Evolutionary conservation across 23 tunicate genomes (phyloP), one percentile per base, ranked within the genome.

Genomic region (Trididemnum nubilum): DNA sequence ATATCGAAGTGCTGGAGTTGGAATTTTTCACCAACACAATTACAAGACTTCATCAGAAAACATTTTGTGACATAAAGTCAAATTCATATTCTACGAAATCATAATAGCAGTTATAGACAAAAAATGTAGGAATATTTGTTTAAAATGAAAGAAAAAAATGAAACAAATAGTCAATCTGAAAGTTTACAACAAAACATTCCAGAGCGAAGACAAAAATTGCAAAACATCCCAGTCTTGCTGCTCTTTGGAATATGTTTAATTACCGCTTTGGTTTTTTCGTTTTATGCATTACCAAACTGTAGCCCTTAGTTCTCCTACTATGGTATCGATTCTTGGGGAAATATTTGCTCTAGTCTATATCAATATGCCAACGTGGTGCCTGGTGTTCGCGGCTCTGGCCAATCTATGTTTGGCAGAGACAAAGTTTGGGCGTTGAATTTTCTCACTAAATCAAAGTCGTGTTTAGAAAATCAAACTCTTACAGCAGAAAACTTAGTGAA

Each of bases 251-350:
- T 67, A 24, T 31, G 15, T 3, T 31, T 67, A 67, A 33, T 31
- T 67, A 30, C 7, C 12, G 38, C 74, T 31, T 5, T 67, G 18
- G 4, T 7, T 33, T 19, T 80, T 21, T 80, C 96, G 1, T 50
- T 64, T 51, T 85, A 79, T 72, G 72, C 82, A 0, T 84, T 90
- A 50, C 85, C 67, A 34, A 73, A 73, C 15, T 90, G 96, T 51
- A 39, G 31, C 23, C 73, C 82, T 0, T 79, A 85, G 32, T 31
- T 65, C 23, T 76, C 87, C 33, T 77, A 44, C 64, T 33, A 36
- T 26, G 90, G 90, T 21, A 66, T 71, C 2, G 97, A 91, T 76
- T 91, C 97, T 0, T 91, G 97, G 97, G 97, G 90, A 0, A 91
- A 91, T 66, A 59, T 85, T 15, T 91, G 97, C 71, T 89, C 87